A percentile compares a stretch with the other conserved stretches of the same genome.
These are phyloP conservation scores for Piaya cayana DNA, from an alignment of 2,113 vertebrate genomes.

Conservation along the genomic window DNA sequence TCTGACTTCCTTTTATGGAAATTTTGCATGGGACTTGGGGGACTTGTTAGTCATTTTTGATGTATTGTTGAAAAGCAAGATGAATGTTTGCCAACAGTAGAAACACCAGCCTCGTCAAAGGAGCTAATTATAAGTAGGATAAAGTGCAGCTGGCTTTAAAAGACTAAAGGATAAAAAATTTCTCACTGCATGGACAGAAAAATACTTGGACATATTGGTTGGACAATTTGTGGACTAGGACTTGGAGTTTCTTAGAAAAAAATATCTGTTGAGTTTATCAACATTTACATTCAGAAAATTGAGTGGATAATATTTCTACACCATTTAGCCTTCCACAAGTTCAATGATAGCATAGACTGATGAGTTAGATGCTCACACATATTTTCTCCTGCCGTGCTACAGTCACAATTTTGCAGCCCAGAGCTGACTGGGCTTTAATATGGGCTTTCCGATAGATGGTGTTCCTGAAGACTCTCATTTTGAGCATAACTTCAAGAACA, in stretches of 20 bases:
- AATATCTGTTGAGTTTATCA: background rate
- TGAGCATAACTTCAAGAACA: background rate
- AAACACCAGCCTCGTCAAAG: background rate
- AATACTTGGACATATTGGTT: background rate
- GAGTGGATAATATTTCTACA: background rate
- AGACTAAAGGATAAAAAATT: background rate
- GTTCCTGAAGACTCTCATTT: background rate
- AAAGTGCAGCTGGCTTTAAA: background rate
- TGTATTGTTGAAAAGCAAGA: background rate
- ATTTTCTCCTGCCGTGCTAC: background rate
- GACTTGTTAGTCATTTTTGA: background rate
- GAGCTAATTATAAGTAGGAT: background rate
- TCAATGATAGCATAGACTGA: background rate
- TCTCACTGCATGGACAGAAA: background rate
- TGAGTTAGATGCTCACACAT: background rate
- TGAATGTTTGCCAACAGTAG: background rate
- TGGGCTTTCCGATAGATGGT: background rate
- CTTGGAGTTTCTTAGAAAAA: background rate
- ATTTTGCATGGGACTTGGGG: background rate
- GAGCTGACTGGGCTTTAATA: background rate
- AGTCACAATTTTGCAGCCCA: background rate
- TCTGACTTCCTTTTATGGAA: background rate
- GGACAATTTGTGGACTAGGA: accelerated
- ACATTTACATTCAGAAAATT: background rate
- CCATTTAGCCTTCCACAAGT: background rate